Conservation (phyloP, 2,888 invertebrate species). For the Diarsia mendica region DNA sequence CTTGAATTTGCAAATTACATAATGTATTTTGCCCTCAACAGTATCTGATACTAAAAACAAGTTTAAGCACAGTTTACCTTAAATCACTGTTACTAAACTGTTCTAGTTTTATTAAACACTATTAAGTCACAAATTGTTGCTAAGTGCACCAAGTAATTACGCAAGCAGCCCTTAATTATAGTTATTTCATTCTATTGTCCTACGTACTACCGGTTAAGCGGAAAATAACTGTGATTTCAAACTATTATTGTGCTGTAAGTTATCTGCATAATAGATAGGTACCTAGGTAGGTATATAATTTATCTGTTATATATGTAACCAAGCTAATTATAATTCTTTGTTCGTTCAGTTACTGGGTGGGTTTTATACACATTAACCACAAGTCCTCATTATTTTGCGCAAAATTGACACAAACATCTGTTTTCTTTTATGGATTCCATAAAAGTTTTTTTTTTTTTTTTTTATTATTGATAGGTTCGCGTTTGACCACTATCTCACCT, state of each 20-base stretch:
- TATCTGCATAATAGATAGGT: constrained; percentile 17
- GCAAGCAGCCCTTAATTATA: constrained; percentile 11
- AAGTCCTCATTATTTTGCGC: neutral
- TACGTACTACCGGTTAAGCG: constrained; percentile 29
- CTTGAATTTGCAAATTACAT: neutral
- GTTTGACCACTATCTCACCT: too few species aligned
- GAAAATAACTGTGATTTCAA: constrained; percentile 48
- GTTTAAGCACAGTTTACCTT: constrained; percentile 4
- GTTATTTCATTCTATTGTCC: constrained; percentile 49
- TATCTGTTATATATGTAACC: neutral
- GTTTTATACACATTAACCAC: neutral
- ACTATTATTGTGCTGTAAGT: constrained; percentile 10
- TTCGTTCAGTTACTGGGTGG: neutral
- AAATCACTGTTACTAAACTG: constrained; percentile 1
- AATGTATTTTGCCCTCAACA: neutral
- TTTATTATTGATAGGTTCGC: too few species aligned
- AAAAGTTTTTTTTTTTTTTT: too few species aligned
- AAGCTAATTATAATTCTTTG: neutral
- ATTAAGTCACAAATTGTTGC: constrained; percentile 35
- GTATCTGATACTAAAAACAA: neutral
- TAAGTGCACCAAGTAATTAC: constrained; percentile 21
- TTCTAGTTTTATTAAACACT: constrained; percentile 17
- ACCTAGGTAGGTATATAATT: neutral
- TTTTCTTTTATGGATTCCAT: neutral
- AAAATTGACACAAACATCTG: neutral